Evolutionary conservation across 1,140 invertebrate species (phyloP), one percentile per base, ranked within the genome.

Genomic region (Branchinecta lindahli): DNA sequence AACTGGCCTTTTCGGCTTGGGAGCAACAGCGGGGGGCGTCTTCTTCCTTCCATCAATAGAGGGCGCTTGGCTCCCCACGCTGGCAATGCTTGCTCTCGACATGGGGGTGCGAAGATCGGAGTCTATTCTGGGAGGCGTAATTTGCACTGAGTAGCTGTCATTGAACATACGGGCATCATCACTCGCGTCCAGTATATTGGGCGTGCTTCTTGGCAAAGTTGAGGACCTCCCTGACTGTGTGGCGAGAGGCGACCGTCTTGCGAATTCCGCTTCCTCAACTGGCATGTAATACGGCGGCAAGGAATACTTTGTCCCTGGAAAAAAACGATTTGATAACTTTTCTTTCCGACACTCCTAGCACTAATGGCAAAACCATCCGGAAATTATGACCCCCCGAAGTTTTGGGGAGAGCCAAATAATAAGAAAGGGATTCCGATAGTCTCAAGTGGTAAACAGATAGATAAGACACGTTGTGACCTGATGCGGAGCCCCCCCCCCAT

Each of bases 51-150:
- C 52, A 20, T 61, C 52, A 15, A 61, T 20, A 15, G 52, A 61
- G 12, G 18, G 18, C 52, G 18, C 52, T 61, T 12, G 12, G 52
- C 52, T 61, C 52, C 12, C 52, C 18, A 20, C 18, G 52, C 52
- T 61, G 18, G 52, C 52, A 61, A 61, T 61, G 18, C 52, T 61
- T 12, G 52, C 52, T 61, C 52, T 61, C 18, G 52, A 61, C 52
- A 61, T 61, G 12, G 52, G 52, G 12, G 52, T 15, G 2, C 18
- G 12, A 15, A 61, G 18, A 61, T 61, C 52, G 18, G 52, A 20
- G 12, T 61, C 52, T 61, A 61, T 12, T 61, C 52, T 61, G 18
- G 52, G 52, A 61, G 52, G 52, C 12, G 52, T 12, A 61, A 61
- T 61, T 15, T 15, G 12, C 52, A 12, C 52, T 20, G 18, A 15